Conservation (phyloP, 2,113 vertebrate genomes). For the Caranx ignobilis region DNA sequence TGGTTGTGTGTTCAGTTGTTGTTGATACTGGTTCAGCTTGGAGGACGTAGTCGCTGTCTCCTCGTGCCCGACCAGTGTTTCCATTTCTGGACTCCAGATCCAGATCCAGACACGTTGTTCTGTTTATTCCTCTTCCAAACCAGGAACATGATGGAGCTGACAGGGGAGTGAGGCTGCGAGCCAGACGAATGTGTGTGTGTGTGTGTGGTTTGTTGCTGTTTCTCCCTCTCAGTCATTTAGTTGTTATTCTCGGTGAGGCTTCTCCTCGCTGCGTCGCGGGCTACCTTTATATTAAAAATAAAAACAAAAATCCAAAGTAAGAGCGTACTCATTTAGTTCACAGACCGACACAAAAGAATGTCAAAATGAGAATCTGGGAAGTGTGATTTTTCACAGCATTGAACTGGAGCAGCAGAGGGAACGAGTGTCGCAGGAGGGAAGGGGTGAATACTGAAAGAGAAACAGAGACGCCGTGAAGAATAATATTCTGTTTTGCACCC, state of each 20-base stretch:
- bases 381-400: conserved; percentile 16
- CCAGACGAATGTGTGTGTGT: conserved; percentile 7
- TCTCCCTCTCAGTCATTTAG: conserved; percentile 38
- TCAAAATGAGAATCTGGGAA: conserved; percentile 25
- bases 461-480: conserved; percentile 24
- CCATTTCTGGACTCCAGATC: too few relatives aligned
- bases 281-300: neutral
- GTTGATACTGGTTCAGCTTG: too few relatives aligned
- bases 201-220: neutral
- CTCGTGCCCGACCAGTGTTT: too few relatives aligned
- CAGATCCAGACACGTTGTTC: neutral
- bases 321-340: conserved; percentile 27
- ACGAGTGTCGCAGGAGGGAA: conserved; percentile 6
- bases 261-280: conserved; percentile 14
- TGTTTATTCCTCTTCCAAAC: neutral
- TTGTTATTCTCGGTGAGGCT: conserved; percentile 42
- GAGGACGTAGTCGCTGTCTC: too few relatives aligned
- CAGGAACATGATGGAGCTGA: conserved; percentile 42
- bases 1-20: too few relatives aligned
- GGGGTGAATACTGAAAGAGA: conserved; percentile 20
- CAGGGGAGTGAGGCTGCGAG: conserved; percentile 13
- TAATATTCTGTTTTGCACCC: conserved; percentile 54
- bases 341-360: conserved; percentile 21
- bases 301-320: conserved; percentile 25
- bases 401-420: conserved; percentile 15